A percentile compares a stretch with the other conserved stretches of the same genome.
Conservation (phyloP, 2,888 invertebrate genomes). For the Heliconius charithonia region DNA sequence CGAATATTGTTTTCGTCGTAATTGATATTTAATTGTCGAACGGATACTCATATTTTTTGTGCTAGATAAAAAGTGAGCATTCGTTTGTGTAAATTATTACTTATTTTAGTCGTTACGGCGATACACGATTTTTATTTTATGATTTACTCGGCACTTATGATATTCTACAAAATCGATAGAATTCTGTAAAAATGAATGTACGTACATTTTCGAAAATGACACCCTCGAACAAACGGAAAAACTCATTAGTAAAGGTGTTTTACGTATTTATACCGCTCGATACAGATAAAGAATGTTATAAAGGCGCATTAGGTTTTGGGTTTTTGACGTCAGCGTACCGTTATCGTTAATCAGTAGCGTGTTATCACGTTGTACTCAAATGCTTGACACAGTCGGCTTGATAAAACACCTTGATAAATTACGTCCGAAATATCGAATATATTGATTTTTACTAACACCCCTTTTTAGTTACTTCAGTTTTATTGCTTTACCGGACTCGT, state of each 20-base stretch:
- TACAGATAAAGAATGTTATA: constrained; percentile 38
- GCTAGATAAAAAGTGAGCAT: background rate
- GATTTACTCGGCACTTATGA: background rate
- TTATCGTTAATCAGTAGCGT: constrained; percentile 73
- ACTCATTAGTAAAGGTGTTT: constrained; percentile 27
- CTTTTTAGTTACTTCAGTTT: constrained; percentile 45
- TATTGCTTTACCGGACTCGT: constrained; percentile 47
- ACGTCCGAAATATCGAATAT: constrained; percentile 66
- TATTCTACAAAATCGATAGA: constrained; percentile 6
- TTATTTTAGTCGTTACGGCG: constrained; percentile 10
- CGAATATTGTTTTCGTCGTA: constrained; percentile 33
- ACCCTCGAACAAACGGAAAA: constrained; percentile 1
- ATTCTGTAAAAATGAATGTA: background rate
- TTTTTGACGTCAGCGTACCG: constrained; percentile 45
- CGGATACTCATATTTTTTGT: constrained; percentile 6
- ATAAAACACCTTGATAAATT: constrained; percentile 71
- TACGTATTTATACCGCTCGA: constrained; percentile 29
- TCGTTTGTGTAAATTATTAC: constrained; percentile 2
- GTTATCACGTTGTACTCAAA: constrained; percentile 68
- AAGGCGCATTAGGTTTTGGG: constrained; percentile 42
- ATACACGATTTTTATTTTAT: background rate
- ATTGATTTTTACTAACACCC: constrained; percentile 67
- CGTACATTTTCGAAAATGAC: background rate
- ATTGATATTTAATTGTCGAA: constrained; percentile 37
- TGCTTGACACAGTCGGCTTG: constrained; percentile 62